phyloP scores from a whole-genome alignment of 2,113 vertebrate genomes.

The Mobula hypostoma region DNA sequence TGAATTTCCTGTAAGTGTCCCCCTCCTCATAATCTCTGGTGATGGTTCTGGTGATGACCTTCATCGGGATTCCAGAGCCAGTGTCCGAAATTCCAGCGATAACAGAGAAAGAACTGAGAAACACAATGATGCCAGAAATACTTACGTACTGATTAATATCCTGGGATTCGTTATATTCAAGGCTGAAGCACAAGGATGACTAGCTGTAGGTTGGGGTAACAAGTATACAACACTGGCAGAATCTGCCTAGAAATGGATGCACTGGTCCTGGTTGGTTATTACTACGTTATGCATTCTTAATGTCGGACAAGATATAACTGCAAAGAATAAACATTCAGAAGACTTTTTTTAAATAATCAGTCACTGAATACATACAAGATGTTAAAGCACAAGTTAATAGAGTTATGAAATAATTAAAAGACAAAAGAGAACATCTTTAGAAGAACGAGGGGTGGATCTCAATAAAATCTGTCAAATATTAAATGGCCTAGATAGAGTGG shows the following conservation, averaged over 20 bases:
- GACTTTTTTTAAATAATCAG: neutral
- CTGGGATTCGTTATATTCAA: neutral
- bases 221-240: neutral
- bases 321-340: neutral
- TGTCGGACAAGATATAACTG: neutral
- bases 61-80: conserved; percentile 2
- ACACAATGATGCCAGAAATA: neutral
- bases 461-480: too few species aligned
- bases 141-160: neutral
- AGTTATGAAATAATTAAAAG: too few species aligned
- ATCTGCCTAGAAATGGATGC: neutral
- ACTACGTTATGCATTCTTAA: neutral
- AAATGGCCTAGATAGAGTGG: too few species aligned
- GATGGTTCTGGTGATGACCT: conserved; percentile 16
- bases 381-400: neutral
- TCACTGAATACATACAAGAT: neutral
- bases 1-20: neutral
- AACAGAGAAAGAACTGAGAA: neutral
- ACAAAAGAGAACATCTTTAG: too few species aligned
- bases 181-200: neutral
- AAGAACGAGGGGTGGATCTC: too few species aligned
- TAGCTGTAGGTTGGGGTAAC: neutral
- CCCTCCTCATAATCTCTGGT: neutral
- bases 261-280: neutral
- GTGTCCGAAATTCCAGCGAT: conserved; percentile 26